Percentiles rank a stretch among this genome's conserved stretches.
These are phyloP conservation scores for Seira ritae DNA, from an alignment of 2,888 invertebrate species.

Conservation along the genomic window DNA sequence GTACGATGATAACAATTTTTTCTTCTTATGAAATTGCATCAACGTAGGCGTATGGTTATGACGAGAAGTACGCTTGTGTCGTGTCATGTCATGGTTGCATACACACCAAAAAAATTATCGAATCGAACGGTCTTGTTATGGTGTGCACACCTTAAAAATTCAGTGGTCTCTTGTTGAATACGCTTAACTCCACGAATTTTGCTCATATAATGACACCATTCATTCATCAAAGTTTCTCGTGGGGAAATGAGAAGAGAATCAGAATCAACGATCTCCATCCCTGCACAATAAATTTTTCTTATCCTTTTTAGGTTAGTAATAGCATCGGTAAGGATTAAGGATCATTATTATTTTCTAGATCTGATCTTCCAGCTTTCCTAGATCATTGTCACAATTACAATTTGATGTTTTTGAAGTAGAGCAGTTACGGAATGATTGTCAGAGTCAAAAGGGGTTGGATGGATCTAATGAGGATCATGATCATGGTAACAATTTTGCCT, in stretches of 20 bases:
- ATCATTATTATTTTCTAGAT: conserved; percentile 26
- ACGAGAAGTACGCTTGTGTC: background rate
- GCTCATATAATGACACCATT: conserved; percentile 29
- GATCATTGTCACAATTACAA: too few relatives aligned
- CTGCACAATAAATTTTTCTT: conserved; percentile 39
- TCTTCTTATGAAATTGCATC: background rate
- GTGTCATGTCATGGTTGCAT: conserved; percentile 22
- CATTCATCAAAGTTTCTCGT: conserved; percentile 43
- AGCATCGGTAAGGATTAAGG: too few relatives aligned
- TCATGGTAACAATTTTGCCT: conserved; percentile 31
- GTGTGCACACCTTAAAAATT: background rate
- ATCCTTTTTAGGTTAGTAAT: conserved; percentile 42
- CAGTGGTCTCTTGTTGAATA: background rate
- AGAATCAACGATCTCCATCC: conserved; percentile 39
- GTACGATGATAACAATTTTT: conserved; percentile 5
- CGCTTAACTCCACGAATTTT: conserved; percentile 13
- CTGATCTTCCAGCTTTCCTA: too few relatives aligned
- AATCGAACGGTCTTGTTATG: conserved; percentile 17
- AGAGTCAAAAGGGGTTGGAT: conserved; percentile 21
- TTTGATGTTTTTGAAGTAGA: too few relatives aligned
- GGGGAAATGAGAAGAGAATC: conserved; percentile 30
- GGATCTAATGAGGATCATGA: conserved; percentile 6
- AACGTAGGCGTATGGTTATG: too few relatives aligned
- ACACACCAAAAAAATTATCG: background rate
- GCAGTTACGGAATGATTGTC: background rate